Evolutionary conservation across 2,888 invertebrate species (phyloP), one percentile per base, ranked within the genome.

Genomic region (Myathropa florea): DNA sequence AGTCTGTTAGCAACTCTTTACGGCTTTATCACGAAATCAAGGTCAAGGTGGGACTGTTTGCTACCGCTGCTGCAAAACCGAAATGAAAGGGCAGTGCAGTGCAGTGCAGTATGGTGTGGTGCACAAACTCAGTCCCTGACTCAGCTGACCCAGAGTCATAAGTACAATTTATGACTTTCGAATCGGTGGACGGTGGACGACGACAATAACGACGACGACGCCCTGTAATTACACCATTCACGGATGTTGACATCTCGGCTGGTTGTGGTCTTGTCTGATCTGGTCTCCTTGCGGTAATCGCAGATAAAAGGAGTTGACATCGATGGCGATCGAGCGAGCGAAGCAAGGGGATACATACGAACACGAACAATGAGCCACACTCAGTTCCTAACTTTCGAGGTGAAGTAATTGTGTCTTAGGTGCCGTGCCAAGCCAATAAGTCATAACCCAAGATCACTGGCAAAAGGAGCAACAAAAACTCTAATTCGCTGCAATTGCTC

Each of bases 241-340:
- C 85, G 81, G 82, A 85, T 85, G 85, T 85, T 85, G 82, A 85
- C 85, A 82, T 85, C 77, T 85, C 82, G 73, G n/a, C n/a, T 81
- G 84, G 28, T 61, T 36, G 14, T 63, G 39, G 61, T 57, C 61
- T 67, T 61, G 46, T 46, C 46, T 7, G 46, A 46, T 67, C 59
- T 36, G 33, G 67, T 59, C 36, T 26, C 21, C 59, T 46, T 26
- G 23, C 72, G 12, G 33, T 72, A 70, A 79, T 77, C 67, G 59
- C 63, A 73, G 77, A 77, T 77, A 82, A 73, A 85, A 85, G 57
- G 70, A 81, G 81, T 85, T 85, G 84, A 85, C 84, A 85, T 77
- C 80, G 71, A 67, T 71, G 21, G 33, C 55, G n/a, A n/a, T n/a
- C n/a, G n/a, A n/a, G n/a, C n/a, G n/a, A n/a, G n/a, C n/a, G 70